Evolutionary conservation across 1,140 invertebrate genomes (phyloP), one percentile per base, ranked within the genome.

Genomic region (Sycobia sp.): DNA sequence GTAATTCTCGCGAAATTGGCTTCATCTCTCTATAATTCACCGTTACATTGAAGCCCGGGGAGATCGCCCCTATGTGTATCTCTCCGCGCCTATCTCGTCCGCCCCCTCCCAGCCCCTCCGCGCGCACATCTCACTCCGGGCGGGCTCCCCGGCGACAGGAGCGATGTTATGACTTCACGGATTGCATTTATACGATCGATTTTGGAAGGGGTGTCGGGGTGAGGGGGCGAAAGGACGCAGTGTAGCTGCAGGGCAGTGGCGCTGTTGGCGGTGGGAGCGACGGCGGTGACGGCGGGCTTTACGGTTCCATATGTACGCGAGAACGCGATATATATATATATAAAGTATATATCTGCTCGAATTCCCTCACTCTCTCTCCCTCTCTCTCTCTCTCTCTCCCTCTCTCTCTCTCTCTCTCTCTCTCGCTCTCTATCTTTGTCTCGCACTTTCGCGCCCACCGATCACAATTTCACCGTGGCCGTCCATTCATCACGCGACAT

Each of bases 401-500:
- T n/a, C n/a, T n/a, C n/a, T n/a, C n/a, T n/a, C n/a, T n/a, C n/a
- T n/a, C n/a, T n/a, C n/a, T n/a, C n/a, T n/a, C n/a, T n/a, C n/a
- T n/a, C n/a, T n/a, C n/a, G n/a, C n/a, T n/a, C n/a, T n/a, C n/a
- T n/a, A n/a, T n/a, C n/a, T n/a, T n/a, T n/a, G n/a, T n/a, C n/a
- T n/a, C n/a, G n/a, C n/a, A n/a, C n/a, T n/a, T n/a, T n/a, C n/a
- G n/a, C 57, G 62, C 71, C 67, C 66, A 74, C 72, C 70, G 73
- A 76, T 76, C 74, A 71, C 71, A 73, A 76, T 74, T 74, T 74
- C 50, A 64, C 67, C 49, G 47, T n/a, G 36, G 46, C 2, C 55
- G 54, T 56, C 62, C 70, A 73, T 76, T 76, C 71, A 73, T 74
- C 74, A 76, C 73, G 73, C 72, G 66, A 69, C 73, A 73, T 74